Evolutionary conservation across 2,797 vertebrate genomes (phyloP).

Genomic region (Phataginus tetradactyla): DNA sequence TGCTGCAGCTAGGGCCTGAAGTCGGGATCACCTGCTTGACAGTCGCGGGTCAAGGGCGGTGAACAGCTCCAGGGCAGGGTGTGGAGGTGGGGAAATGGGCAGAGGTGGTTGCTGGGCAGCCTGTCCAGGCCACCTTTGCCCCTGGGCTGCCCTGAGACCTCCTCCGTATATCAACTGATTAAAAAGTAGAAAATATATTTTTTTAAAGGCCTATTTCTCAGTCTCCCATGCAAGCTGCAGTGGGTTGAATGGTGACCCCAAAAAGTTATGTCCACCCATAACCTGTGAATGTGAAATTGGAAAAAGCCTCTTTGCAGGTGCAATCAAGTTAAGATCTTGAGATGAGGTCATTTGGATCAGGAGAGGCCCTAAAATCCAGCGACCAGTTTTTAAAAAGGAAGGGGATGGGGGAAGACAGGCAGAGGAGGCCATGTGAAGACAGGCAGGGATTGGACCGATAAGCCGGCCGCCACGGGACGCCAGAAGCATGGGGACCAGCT

Average conservation of each 20-base stretch:
- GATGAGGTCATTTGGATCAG: not conserved
- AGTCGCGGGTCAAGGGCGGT: too few relatives aligned
- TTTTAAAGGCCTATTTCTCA: not conserved
- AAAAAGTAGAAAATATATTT: not conserved
- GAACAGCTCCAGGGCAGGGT: too few relatives aligned
- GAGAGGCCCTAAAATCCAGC: not conserved
- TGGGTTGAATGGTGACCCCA: not conserved
- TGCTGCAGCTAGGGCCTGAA: not conserved
- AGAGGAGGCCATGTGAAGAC: not conserved
- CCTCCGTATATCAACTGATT: not conserved
- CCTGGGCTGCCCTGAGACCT: not conserved
- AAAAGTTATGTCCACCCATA: not conserved
- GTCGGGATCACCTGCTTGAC: not conserved
- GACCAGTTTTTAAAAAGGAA: not conserved
- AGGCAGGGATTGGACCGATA: not conserved
- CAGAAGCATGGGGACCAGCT: not conserved
- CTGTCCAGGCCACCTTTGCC: not conserved
- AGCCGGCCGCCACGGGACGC: rapidly evolving
- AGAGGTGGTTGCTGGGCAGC: not conserved
- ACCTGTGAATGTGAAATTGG: not conserved
- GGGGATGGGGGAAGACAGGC: not conserved
- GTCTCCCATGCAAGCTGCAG: not conserved
- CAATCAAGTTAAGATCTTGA: not conserved
- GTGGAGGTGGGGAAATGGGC: not conserved
- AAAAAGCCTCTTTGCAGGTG: not conserved